Evolutionary conservation across 2,888 invertebrate species (phyloP).

Genomic region (Carcina quercana): DNA sequence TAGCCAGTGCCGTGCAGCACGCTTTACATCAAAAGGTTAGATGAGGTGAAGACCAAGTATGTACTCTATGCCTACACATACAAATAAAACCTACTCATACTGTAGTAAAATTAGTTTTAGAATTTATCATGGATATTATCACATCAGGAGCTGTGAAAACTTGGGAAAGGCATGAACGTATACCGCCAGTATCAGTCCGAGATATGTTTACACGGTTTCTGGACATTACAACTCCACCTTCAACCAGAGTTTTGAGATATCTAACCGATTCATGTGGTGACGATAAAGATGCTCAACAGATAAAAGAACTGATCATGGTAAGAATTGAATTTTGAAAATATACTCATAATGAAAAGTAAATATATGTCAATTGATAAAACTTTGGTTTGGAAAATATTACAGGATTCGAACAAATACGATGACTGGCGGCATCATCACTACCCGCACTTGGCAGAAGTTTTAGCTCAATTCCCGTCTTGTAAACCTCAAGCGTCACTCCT

Average conservation of each 20-base stretch:
- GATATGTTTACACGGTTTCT: conserved; percentile 86
- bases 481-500: conserved; percentile 87
- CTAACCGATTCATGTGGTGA: conserved; percentile 85
- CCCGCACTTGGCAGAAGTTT: conserved; percentile 90
- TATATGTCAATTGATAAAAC: background rate
- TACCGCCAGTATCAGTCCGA: conserved; percentile 83
- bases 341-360: background rate
- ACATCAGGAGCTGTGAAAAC: conserved; percentile 89
- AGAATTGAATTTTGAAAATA: conserved; percentile 15
- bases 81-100: too few species aligned
- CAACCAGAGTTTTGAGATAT: conserved; percentile 87
- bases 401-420: conserved; percentile 92
- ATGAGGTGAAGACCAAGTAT: background rate
- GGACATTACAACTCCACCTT: conserved; percentile 93
- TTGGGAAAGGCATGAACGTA: conserved; percentile 89
- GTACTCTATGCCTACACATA: background rate
- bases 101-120: conserved; percentile 1
- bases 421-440: conserved; percentile 92
- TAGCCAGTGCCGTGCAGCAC: too few species aligned
- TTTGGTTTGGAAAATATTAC: conserved; percentile 20
- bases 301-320: conserved; percentile 84
- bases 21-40: background rate
- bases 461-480: conserved; percentile 91
- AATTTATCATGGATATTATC: conserved; percentile 15
- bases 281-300: conserved; percentile 79